phyloP scores from a whole-genome alignment of 2,797 vertebrate species.

The Chrysocyon brachyurus region DNA sequence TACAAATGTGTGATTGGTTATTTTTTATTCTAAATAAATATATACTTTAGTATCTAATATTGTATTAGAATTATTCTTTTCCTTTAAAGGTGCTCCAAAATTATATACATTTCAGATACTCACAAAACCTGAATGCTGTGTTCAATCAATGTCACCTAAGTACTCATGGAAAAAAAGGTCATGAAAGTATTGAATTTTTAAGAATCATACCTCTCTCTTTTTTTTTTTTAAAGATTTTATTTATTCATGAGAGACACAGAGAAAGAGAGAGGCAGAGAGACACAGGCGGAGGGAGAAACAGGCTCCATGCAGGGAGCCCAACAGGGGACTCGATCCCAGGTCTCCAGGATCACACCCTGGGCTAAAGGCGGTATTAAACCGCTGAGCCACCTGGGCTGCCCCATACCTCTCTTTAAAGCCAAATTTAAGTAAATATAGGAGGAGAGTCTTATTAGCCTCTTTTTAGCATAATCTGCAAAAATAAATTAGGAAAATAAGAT shows the following conservation, averaged over 20 bases:
- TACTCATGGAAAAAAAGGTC: neutral
- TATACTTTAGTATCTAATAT: neutral
- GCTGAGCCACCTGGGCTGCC: no score
- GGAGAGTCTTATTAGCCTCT: neutral
- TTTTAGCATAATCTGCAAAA: neutral
- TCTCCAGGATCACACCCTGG: no score
- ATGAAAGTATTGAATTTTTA: neutral
- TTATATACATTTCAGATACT: neutral
- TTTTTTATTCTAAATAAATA: slow-evolving; percentile 15
- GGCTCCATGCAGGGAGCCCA: no score
- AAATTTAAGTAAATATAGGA: neutral
- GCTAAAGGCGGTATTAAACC: no score
- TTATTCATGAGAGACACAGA: no score
- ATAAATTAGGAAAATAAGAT: neutral
- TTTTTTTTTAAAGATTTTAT: no score
- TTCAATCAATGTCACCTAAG: neutral
- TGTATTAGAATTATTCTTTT: neutral
- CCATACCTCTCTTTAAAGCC: slow-evolving; percentile 9
- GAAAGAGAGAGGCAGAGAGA: no score
- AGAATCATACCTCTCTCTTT: neutral
- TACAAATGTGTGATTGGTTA: neutral
- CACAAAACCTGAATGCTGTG: neutral
- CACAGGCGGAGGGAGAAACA: no score
- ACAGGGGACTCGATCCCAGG: no score
- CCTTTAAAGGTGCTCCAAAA: slow-evolving; percentile 9